Conservation (phyloP, 2,113 vertebrate genomes). For the Nestor notabilis region DNA sequence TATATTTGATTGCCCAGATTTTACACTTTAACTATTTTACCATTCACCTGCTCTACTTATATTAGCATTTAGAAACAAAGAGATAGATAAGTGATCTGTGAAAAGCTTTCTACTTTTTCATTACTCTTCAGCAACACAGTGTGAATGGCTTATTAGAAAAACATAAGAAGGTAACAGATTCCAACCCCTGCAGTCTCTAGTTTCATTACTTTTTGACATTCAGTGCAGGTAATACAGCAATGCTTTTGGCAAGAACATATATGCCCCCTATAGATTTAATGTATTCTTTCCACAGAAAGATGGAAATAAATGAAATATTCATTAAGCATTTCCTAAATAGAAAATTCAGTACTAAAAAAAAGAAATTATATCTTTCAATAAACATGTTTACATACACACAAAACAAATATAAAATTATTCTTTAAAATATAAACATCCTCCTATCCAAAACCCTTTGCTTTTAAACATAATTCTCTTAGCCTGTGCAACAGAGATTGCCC, state of each 20-base stretch:
- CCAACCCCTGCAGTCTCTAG: background rate
- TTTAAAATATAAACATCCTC: background rate
- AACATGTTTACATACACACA: background rate
- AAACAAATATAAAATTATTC: background rate
- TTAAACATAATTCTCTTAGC: background rate
- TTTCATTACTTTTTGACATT: constrained; percentile 58
- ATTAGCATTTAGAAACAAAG: constrained; percentile 45
- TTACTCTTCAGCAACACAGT: constrained; percentile 36
- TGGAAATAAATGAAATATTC: background rate
- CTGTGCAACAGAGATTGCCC: background rate
- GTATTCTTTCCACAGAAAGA: background rate
- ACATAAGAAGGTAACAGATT: constrained; percentile 55
- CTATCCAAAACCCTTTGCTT: background rate
- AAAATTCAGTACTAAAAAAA: constrained; percentile 2
- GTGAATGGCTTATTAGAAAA: constrained; percentile 65
- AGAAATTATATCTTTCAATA: background rate
- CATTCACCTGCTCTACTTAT: constrained; percentile 21
- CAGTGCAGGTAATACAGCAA: background rate
- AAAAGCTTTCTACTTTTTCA: constrained; percentile 55
- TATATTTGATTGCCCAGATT: constrained; percentile 51
- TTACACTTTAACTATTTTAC: constrained; percentile 65
- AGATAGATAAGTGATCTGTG: constrained; percentile 62
- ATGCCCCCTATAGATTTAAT: constrained; percentile 36
- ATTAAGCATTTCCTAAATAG: background rate
- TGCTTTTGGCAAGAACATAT: constrained; percentile 3